These are phyloP conservation scores for Capreolus pygargus DNA, from an alignment of 2,113 vertebrate species.

Conservation along the genomic window DNA sequence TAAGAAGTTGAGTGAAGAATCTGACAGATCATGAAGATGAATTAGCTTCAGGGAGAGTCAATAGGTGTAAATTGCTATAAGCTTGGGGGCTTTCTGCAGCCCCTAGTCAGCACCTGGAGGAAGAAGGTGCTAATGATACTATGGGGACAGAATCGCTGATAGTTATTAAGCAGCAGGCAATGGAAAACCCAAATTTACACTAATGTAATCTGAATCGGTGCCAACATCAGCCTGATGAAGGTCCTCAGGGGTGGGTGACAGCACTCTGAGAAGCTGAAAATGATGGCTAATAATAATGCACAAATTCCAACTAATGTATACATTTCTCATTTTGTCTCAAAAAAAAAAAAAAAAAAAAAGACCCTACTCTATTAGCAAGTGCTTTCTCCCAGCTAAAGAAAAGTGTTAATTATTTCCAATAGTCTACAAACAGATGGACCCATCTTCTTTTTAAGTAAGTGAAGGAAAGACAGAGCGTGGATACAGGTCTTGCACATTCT, in stretches of 20 bases:
- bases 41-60: constrained; percentile 44
- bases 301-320: constrained; percentile 22
- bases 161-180: constrained; percentile 54
- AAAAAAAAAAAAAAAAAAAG: neutral
- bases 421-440: neutral
- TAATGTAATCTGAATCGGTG: constrained; percentile 45
- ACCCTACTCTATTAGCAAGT: neutral
- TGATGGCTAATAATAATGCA: constrained; percentile 40
- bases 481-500: neutral
- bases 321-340: neutral
- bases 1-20: constrained; percentile 51
- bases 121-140: constrained; percentile 65
- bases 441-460: neutral
- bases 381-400: neutral
- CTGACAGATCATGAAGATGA: constrained; percentile 58
- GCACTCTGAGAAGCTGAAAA: constrained; percentile 27
- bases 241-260: constrained; percentile 4
- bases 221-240: constrained; percentile 26
- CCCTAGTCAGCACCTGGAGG: constrained; percentile 60
- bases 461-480: neutral
- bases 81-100: constrained; percentile 43
- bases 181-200: constrained; percentile 56
- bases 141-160: constrained; percentile 51
- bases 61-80: constrained; percentile 51
- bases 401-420: neutral